Conservation (phyloP, 1,140 invertebrate species). For the Wasmannia auropunctata region DNA sequence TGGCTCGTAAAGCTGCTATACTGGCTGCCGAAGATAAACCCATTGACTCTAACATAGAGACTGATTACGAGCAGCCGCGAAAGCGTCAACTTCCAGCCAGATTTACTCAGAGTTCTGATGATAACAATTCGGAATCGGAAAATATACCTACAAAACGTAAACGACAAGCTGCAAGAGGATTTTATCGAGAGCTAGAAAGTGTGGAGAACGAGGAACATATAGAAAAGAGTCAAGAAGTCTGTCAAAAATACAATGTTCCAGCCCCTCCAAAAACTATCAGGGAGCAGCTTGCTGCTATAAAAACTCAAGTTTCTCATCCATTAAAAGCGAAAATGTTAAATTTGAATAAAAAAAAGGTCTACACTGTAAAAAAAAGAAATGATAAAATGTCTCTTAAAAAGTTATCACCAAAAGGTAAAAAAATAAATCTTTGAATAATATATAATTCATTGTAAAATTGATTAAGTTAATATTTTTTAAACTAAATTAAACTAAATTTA, state of each 20-base stretch:
- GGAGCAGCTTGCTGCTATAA: neutral
- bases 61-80: constrained; percentile 1
- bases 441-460: too few species aligned
- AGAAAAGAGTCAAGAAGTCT: neutral
- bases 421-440: neutral
- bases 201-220: neutral
- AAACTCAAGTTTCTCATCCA: neutral
- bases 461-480: too few species aligned
- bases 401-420: neutral
- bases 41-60: constrained; percentile 11
- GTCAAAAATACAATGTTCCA: neutral
- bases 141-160: neutral
- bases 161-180: neutral
- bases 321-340: neutral
- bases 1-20: constrained; percentile 7
- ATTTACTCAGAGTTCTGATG: constrained; percentile 6
- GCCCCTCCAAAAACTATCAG: neutral
- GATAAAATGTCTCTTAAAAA: neutral
- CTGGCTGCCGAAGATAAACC: neutral
- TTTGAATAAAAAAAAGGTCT: neutral
- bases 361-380: neutral
- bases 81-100: constrained; percentile 13
- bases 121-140: neutral
- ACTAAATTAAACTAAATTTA: too few species aligned
- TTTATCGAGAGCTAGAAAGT: neutral